Evolutionary conservation across 2,113 vertebrate genomes (phyloP).

Genomic region (Hucho hucho): DNA sequence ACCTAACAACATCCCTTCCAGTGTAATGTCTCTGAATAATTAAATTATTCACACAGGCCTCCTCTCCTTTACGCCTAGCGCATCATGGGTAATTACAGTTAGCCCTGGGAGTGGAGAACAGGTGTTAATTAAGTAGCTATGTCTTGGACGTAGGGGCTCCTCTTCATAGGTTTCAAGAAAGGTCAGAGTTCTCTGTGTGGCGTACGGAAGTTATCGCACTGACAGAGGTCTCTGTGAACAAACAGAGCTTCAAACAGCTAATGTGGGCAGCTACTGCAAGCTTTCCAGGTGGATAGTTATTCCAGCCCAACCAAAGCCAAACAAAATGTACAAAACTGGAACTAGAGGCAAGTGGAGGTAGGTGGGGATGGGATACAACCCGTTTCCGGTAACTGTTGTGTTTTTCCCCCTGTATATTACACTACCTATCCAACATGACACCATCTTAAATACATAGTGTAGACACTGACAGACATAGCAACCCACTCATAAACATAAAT

Average conservation of each 20-base stretch:
- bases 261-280: not conserved
- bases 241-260: conserved; percentile 35
- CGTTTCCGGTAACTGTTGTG: not conserved
- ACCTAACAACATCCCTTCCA: not conserved
- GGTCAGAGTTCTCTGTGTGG: conserved; percentile 47
- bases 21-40: not conserved
- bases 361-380: not conserved
- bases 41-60: conserved; percentile 32
- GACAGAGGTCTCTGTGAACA: conserved; percentile 32
- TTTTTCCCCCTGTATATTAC: conserved; percentile 13
- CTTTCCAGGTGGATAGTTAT: conserved; percentile 26
- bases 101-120: conserved; percentile 25
- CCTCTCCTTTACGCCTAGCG: conserved; percentile 21
- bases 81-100: conserved; percentile 34
- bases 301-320: conserved; percentile 1
- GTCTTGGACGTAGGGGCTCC: conserved; percentile 33
- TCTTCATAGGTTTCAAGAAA: conserved; percentile 45
- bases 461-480: conserved; percentile 3
- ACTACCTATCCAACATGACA: conserved; percentile 6
- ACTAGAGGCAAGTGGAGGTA: conserved; percentile 1
- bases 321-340: not conserved
- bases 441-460: not conserved
- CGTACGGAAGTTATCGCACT: conserved; percentile 30
- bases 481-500: conserved; percentile 14
- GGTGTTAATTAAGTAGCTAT: conserved; percentile 52